These are phyloP conservation scores for Eudyptes chrysolophus DNA, from an alignment of 2,113 vertebrate species.

Conservation along the genomic window DNA sequence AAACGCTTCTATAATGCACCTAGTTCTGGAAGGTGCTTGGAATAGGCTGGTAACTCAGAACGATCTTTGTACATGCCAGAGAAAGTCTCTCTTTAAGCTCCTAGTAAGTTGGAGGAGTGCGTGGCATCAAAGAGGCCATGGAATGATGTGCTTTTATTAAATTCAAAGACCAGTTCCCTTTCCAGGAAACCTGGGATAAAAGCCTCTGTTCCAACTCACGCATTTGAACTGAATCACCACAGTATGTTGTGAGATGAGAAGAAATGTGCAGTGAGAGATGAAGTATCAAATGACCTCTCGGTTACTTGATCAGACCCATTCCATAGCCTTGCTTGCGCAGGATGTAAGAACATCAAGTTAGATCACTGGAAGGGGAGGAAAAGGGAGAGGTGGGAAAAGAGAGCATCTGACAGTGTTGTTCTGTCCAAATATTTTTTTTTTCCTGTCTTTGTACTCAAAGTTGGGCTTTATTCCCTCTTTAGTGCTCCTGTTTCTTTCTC, in stretches of 20 bases:
- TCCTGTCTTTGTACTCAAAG: neutral
- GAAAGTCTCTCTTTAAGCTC: neutral
- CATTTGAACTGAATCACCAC: neutral
- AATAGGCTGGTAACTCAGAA: neutral
- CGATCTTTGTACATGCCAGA: neutral
- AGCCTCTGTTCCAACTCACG: neutral
- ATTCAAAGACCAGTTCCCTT: neutral
- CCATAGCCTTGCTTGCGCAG: neutral
- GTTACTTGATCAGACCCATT: neutral
- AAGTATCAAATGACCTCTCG: neutral
- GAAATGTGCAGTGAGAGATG: neutral
- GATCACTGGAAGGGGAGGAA: neutral
- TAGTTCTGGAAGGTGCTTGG: neutral
- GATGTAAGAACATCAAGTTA: neutral
- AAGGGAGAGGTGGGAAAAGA: neutral
- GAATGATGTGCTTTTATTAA: neutral
- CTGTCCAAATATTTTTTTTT: neutral
- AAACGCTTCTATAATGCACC: neutral
- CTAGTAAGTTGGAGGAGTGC: neutral
- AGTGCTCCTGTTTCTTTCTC: neutral
- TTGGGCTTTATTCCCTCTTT: neutral
- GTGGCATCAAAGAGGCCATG: neutral
- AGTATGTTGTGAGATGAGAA: neutral
- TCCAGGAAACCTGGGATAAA: neutral
- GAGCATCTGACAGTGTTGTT: neutral